Evolutionary conservation across 2,797 vertebrate genomes (phyloP), one percentile per base, ranked within the genome.

Genomic region (Falco peregrinus): DNA sequence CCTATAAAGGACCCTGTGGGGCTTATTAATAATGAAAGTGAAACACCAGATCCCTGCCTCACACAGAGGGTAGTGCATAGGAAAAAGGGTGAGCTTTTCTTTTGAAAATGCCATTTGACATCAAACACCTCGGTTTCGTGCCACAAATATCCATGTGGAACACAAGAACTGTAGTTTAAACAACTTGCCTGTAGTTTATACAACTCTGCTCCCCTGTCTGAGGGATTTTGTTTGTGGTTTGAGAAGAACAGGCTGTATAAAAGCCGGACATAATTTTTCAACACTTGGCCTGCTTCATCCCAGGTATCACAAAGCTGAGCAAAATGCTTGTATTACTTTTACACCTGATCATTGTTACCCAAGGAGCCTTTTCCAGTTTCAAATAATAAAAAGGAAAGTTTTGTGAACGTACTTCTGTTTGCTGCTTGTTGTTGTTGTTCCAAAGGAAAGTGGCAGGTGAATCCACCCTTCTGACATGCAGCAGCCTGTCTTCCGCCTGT

Each of bases 361-460:
- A 50, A 96, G 70, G 87, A 96, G 89, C 96, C 89, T 96, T 97
- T 96, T 96, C 95, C 96, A 95, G 0, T 97, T 97, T 96, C 94
- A 96, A 92, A 90, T 48, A 92, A 97, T 90, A 93, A 96, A 94
- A 92, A 92, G 48, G 48, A 43, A 76, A 90, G 74, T 93, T 96
- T 96, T 97, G 95, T 90, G 80, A 95, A 91, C 89, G 87, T 26
- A 75, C 1, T 81, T 80, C 69, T 80, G 71, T 37, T 82, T 73
- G 61, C 19, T 84, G 22, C 48, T 24, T 67, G 28, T 25, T 54
- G 25, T 1, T 1, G 2, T 33, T 31, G 1, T 41, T 56, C 68
- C 48, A 13, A 56, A 76, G 45, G 48, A 25, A 43, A 24, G 50
- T 3, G 29, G 13, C 0, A 1, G 50, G 35, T 10, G 22, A 31